These are phyloP conservation scores for Aythya baeri DNA, from an alignment of 2,113 vertebrate species.

Conservation along the genomic window DNA sequence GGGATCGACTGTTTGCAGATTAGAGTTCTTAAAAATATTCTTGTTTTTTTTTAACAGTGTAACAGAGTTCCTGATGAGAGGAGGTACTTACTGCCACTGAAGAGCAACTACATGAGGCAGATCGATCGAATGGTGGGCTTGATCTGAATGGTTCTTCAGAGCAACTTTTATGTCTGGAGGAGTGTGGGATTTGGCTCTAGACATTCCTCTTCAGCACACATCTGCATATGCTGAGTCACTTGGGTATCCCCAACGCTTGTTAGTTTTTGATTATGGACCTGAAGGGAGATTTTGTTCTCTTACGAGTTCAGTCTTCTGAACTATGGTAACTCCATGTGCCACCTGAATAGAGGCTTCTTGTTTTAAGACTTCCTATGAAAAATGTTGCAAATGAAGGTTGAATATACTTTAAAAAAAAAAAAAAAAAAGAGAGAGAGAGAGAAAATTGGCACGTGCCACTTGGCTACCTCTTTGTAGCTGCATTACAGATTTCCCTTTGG, in stretches of 20 bases:
- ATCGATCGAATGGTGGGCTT: slow-evolving; percentile 98
- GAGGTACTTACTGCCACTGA: slow-evolving; percentile 89
- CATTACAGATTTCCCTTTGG: slow-evolving; percentile 1
- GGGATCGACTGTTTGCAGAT: not conserved
- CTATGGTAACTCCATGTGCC: not conserved
- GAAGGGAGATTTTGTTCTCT: not conserved
- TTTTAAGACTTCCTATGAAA: not conserved
- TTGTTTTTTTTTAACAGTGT: slow-evolving; percentile 78
- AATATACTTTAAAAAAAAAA: not conserved
- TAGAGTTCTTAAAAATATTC: not conserved
- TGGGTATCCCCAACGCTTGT: slow-evolving; percentile 8
- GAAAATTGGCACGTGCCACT: not conserved
- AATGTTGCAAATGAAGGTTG: slow-evolving; percentile 32
- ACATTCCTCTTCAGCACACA: not conserved
- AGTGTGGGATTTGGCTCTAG: not conserved
- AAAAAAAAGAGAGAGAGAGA: not conserved
- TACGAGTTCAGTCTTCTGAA: not conserved
- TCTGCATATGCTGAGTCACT: slow-evolving; percentile 8
- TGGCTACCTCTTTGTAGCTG: slow-evolving; percentile 64
- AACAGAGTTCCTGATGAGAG: slow-evolving; percentile 91
- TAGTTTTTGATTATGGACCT: not conserved
- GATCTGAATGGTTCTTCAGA: slow-evolving; percentile 74
- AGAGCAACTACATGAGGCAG: slow-evolving; percentile 98
- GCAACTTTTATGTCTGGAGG: not conserved
- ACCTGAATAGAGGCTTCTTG: not conserved